Base-by-base conservation (phyloP, 2,888 invertebrate species). In the Mayetiola destructor region DNA sequence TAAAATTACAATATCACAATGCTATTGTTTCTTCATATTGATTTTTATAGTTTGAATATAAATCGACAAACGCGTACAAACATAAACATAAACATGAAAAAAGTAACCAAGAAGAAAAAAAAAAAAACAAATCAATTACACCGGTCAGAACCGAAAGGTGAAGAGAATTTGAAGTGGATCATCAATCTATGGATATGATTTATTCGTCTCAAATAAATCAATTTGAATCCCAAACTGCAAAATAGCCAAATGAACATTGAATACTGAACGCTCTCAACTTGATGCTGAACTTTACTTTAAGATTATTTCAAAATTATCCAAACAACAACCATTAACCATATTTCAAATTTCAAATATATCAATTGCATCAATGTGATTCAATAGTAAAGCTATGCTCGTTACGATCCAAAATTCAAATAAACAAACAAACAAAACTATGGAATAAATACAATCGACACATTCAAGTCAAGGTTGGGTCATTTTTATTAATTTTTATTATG, bases 111-210 rank as follows among this genome's bases (percentile, higher is more conserved):
- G 5, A 23, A n/a, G 37, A 14, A 37, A 37, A 12, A 32, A 12
- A 12, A 37, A 37, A 37, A 12, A n/a, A 4, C 23, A 48, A 48
- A 48, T 48, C 48, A 48, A 48, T 48, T 48, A 48, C 48, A 48
- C 27, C 27, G 27, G 27, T n/a, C 23, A 27, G 48, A 27, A 37
- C 9, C 12, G 48, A 48, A 48, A 27, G 27, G 14, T 32, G 27
- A 48, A 48, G 48, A 48, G 23, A 27, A 42, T 27, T 27, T 27
- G 27, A 48, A 48, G 48, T n/a, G n/a, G 48, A 48, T 48, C 27
- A 48, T 48, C 48, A 48, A 48, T 48, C 48, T n/a, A 27, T 48
- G 48, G 23, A 48, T 27, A 48, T 48, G 48, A 48, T 48, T 48
- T 48, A 48, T 48, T 18, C 27, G 27, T 27, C 23, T 48, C 27